Evolutionary conservation across 2,797 vertebrate species (phyloP).

Genomic region (Phrynocephalus vlangalii): DNA sequence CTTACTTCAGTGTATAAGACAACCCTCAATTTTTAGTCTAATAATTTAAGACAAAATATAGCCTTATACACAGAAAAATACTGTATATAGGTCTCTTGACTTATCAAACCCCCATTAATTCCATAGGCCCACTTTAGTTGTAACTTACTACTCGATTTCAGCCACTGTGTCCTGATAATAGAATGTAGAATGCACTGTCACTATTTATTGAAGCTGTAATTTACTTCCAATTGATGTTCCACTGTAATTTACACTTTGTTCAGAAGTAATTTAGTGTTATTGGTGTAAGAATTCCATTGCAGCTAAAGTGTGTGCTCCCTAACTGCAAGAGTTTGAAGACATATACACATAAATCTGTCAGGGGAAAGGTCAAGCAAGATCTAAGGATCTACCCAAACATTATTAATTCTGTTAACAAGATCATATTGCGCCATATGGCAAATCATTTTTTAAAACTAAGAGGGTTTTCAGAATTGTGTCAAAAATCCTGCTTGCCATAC

Average conservation of each 20-base stretch:
- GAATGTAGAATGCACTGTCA: neutral
- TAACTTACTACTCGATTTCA: too few relatives aligned
- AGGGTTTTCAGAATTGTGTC: constrained; percentile 1
- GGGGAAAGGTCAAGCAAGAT: neutral
- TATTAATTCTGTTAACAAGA: neutral
- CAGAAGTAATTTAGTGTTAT: neutral
- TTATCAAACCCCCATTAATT: too few relatives aligned
- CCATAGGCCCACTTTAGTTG: too few relatives aligned
- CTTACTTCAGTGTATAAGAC: too few relatives aligned
- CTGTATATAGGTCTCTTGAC: too few relatives aligned
- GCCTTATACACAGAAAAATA: too few relatives aligned
- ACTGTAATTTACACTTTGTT: neutral
- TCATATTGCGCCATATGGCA: neutral
- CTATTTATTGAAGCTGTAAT: neutral
- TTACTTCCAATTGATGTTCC: neutral
- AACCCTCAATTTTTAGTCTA: too few relatives aligned
- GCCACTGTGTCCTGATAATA: too few relatives aligned
- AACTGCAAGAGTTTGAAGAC: neutral
- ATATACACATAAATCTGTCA: neutral
- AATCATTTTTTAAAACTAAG: neutral
- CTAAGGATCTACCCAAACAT: neutral
- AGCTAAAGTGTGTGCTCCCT: neutral
- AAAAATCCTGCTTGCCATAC: neutral
- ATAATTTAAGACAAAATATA: too few relatives aligned
- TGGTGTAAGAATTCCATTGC: neutral